A percentile compares a stretch with the other conserved stretches of the same genome.
Evolutionary conservation across 2,113 vertebrate genomes (phyloP).

Genomic region (Potamarius usumacintae): DNA sequence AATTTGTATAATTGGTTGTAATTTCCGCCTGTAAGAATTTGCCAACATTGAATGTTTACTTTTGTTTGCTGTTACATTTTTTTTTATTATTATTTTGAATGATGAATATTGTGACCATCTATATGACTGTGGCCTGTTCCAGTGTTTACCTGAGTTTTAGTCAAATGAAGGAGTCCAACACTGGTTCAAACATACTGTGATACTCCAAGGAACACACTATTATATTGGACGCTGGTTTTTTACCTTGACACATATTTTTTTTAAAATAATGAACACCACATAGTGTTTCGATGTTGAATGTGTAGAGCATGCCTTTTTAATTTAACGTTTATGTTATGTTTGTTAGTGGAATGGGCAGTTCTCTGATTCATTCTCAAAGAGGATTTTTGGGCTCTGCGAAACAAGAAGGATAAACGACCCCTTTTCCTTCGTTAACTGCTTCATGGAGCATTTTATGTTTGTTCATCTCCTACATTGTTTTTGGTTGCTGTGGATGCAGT

Average conservation of each 20-base stretch:
- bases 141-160: slow-evolving; percentile 24
- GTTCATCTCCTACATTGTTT: neutral
- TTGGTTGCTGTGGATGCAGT: slow-evolving; percentile 10
- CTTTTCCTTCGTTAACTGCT: slow-evolving; percentile 12
- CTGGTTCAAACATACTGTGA: slow-evolving; percentile 19
- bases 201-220: slow-evolving; percentile 6
- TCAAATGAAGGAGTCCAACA: slow-evolving; percentile 20
- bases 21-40: slow-evolving; percentile 29
- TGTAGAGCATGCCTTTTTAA: slow-evolving; percentile 5
- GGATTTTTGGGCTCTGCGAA: slow-evolving; percentile 24
- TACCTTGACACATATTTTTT: neutral
- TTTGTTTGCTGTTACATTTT: slow-evolving; percentile 27
- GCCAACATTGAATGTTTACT: slow-evolving; percentile 41
- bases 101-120: slow-evolving; percentile 1
- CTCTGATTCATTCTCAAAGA: neutral
- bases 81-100: slow-evolving; percentile 21
- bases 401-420: slow-evolving; percentile 10
- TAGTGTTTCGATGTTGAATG: slow-evolving; percentile 43
- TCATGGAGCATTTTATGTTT: slow-evolving; percentile 38
- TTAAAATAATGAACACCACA: slow-evolving; percentile 31
- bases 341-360: neutral
- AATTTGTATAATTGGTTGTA: slow-evolving; percentile 41
- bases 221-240: neutral
- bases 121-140: slow-evolving; percentile 9
- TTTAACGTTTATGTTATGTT: neutral